phyloP scores from a whole-genome alignment of 2,888 invertebrate species.

The Drosophila picticornis region DNA sequence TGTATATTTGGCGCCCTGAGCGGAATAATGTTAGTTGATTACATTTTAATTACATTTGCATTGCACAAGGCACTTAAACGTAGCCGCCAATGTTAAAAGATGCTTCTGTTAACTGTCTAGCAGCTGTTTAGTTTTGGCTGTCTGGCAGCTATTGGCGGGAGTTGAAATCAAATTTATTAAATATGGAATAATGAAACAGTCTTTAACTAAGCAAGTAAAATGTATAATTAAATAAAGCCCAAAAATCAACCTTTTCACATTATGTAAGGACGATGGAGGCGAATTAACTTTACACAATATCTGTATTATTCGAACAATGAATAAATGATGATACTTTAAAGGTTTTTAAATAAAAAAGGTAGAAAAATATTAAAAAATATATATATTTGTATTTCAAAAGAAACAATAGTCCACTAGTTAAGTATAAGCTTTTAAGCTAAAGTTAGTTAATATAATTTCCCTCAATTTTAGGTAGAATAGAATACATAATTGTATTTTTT shows the following conservation, averaged over 20 bases:
- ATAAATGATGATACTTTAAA: neutral
- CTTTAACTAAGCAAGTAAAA: neutral
- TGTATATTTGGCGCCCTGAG: neutral
- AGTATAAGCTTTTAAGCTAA: neutral
- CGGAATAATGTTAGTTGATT: neutral
- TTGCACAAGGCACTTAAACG: neutral
- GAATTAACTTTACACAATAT: neutral
- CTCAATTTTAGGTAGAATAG: neutral
- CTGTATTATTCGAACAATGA: neutral
- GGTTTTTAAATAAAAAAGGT: neutral
- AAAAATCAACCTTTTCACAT: too few relatives aligned
- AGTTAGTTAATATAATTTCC: neutral
- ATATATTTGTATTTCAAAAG: neutral
- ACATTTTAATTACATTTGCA: neutral
- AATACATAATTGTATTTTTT: neutral
- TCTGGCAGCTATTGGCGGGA: neutral
- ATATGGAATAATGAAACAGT: neutral
- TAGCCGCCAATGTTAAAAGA: neutral
- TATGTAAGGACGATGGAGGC: neutral
- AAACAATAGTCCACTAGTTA: neutral
- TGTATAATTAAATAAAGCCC: neutral
- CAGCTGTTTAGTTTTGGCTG: neutral
- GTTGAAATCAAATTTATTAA: neutral
- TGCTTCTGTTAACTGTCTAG: neutral
- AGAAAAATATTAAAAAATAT: neutral